These are phyloP conservation scores for Zele albiditarsus DNA, from an alignment of 2,888 invertebrate species.

Conservation along the genomic window DNA sequence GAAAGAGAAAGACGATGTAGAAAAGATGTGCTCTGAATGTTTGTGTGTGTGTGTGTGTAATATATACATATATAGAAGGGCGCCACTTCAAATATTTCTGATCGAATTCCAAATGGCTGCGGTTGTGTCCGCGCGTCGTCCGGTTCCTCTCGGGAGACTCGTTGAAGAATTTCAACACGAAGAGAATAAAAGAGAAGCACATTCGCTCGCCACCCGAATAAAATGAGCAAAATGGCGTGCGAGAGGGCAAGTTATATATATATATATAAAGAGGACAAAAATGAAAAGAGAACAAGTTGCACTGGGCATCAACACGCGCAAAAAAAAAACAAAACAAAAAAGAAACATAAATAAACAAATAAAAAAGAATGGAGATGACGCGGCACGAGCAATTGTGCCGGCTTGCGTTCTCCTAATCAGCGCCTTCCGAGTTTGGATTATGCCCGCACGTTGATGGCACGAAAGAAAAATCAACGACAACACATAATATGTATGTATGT, in stretches of 20 bases:
- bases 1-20: constrained; percentile 25
- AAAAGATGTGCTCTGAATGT: neutral
- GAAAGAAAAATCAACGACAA: neutral
- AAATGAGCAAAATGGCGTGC: constrained; percentile 14
- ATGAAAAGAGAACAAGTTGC: neutral
- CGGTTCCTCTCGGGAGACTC: constrained; percentile 43
- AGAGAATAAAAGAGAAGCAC: constrained; percentile 19
- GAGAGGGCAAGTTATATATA: constrained; percentile 1
- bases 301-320: neutral
- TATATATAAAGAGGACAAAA: neutral
- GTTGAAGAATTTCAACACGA: constrained; percentile 62
- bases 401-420: constrained; percentile 7
- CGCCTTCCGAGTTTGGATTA: neutral
- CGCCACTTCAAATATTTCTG: constrained; percentile 72
- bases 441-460: neutral
- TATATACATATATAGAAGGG: constrained; percentile 27
- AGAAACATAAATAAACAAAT: neutral
- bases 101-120: constrained; percentile 69
- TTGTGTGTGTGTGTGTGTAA: neutral
- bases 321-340: neutral
- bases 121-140: constrained; percentile 56
- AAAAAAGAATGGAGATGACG: neutral
- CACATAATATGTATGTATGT: neutral
- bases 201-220: constrained; percentile 6
- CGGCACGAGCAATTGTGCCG: neutral